phyloP scores from a whole-genome alignment of 1,140 invertebrate species.

The Epicauta chinensis region DNA sequence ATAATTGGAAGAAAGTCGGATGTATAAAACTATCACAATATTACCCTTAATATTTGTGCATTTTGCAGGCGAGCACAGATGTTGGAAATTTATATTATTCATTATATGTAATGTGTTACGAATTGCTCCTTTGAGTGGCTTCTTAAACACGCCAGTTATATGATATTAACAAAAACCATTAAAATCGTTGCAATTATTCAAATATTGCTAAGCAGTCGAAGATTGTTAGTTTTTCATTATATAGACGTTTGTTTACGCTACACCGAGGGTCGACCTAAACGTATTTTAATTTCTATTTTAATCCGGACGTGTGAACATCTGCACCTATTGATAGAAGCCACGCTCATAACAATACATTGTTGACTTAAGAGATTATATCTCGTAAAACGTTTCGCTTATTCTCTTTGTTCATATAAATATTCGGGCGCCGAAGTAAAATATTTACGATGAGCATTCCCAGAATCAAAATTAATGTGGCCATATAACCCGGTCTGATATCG shows the following conservation, averaged over 20 bases:
- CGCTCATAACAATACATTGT: conserved; percentile 19
- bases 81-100: conserved; percentile 35
- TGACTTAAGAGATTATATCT: conserved; percentile 22
- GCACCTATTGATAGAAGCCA: conserved; percentile 22
- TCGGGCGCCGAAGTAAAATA: conserved; percentile 16
- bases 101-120: conserved; percentile 23
- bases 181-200: too few relatives aligned
- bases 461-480: conserved; percentile 17
- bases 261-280: conserved; percentile 8
- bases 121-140: too few relatives aligned
- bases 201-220: too few relatives aligned
- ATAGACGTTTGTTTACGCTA: too few relatives aligned
- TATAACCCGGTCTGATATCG: conserved; percentile 9
- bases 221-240: too few relatives aligned
- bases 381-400: conserved; percentile 12
- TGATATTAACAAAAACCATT: too few relatives aligned
- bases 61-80: conserved; percentile 34
- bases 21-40: conserved; percentile 9
- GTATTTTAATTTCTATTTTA: conserved; percentile 25
- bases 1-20: neutral
- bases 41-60: conserved; percentile 30
- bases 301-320: conserved; percentile 25
- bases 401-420: conserved; percentile 19
- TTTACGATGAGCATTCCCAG: conserved; percentile 13
- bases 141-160: too few relatives aligned